Conservation (phyloP, 2,113 vertebrate genomes). For the Tragelaphus scriptus region DNA sequence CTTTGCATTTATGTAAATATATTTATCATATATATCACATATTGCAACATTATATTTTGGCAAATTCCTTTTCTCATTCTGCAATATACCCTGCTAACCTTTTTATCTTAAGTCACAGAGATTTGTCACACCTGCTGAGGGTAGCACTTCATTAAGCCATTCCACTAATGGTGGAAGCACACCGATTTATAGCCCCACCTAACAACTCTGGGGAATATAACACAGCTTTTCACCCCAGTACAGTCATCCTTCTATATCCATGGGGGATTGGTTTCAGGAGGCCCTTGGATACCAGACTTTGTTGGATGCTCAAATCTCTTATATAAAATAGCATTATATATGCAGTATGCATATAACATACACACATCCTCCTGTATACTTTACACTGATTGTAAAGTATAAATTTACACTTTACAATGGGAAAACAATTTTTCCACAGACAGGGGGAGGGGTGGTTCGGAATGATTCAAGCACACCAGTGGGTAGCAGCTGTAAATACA, state of each 20-base stretch:
- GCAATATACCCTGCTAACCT: background rate
- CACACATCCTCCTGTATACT: background rate
- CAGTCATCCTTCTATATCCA: background rate
- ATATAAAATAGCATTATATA: background rate
- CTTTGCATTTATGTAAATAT: background rate
- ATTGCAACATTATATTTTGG: background rate
- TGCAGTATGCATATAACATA: background rate
- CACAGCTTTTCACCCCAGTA: background rate
- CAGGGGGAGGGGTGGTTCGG: rapidly evolving
- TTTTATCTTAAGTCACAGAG: background rate
- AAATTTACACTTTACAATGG: background rate
- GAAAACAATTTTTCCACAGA: background rate
- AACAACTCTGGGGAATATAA: background rate
- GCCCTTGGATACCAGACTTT: background rate
- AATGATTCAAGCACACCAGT: background rate
- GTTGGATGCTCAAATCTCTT: background rate
- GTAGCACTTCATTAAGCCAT: background rate
- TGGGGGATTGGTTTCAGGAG: background rate
- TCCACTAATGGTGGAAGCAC: background rate
- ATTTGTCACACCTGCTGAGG: background rate
- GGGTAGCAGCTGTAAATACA: background rate
- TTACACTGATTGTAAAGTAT: background rate
- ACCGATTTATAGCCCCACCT: background rate
- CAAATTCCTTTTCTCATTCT: background rate
- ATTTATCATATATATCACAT: background rate